These are phyloP conservation scores for Archips crataeganus DNA, from an alignment of 2,888 invertebrate species.

Conservation along the genomic window DNA sequence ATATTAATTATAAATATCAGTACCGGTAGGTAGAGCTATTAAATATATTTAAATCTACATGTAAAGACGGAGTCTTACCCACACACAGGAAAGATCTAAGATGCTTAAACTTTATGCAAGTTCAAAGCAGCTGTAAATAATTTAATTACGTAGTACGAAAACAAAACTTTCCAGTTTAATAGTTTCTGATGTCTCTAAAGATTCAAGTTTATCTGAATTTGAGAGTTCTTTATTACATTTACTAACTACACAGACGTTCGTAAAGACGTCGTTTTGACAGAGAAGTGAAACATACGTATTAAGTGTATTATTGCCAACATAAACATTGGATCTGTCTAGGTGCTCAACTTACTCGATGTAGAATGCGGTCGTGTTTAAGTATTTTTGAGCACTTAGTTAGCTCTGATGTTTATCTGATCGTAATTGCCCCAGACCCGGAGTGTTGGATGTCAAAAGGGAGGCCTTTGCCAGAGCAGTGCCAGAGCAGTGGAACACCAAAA, in stretches of 20 bases:
- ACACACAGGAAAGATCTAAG: not conserved
- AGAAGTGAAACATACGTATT: not conserved
- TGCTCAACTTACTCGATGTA: no score
- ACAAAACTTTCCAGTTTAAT: constrained; percentile 11
- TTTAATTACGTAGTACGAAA: constrained; percentile 18
- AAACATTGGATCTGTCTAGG: no score
- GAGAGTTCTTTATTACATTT: not conserved
- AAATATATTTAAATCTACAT: not conserved
- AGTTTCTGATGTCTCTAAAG: constrained; percentile 18
- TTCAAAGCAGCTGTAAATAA: constrained; percentile 11
- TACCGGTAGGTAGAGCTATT: not conserved
- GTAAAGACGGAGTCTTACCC: not conserved
- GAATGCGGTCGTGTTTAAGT: no score
- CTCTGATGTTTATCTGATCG: no score
- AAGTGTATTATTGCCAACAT: no score
- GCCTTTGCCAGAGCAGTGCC: no score
- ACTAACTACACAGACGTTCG: not conserved
- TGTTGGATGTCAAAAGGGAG: no score
- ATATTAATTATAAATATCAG: not conserved
- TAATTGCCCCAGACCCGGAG: no score
- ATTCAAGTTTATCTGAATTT: constrained; percentile 19
- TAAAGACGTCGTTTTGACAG: not conserved
- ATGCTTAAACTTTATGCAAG: not conserved
- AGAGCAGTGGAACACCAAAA: no score
- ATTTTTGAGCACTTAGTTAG: no score